Evolutionary conservation across 2,113 vertebrate genomes (phyloP).

Genomic region (Rhadina sibilatrix): DNA sequence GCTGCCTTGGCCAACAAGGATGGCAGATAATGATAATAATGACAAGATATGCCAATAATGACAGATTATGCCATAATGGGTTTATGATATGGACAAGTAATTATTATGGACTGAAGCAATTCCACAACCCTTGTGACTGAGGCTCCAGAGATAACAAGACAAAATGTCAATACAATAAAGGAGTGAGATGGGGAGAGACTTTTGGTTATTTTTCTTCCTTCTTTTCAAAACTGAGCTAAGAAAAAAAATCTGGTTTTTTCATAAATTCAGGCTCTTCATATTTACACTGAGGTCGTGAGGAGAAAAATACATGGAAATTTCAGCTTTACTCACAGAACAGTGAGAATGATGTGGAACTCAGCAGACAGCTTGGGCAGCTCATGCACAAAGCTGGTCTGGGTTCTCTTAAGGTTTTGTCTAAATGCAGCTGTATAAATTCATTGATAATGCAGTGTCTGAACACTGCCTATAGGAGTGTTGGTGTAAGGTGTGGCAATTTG

Average conservation of each 20-base stretch:
- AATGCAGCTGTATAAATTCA: not conserved
- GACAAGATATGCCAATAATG: not conserved
- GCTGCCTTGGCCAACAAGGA: not conserved
- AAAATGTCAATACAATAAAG: not conserved
- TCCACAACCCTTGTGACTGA: not conserved
- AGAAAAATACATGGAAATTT: not conserved
- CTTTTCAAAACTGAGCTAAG: not conserved
- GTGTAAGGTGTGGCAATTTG: not conserved
- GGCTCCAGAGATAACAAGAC: not conserved
- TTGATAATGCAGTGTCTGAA: not conserved
- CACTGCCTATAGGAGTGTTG: not conserved
- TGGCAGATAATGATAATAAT: not conserved
- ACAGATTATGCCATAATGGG: not conserved
- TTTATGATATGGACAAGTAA: not conserved
- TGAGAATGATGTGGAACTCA: fast-evolving
- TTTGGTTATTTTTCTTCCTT: not conserved
- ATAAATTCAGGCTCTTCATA: not conserved
- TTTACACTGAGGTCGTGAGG: not conserved
- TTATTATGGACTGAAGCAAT: not conserved
- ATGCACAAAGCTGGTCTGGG: not conserved
- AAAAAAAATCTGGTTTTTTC: not conserved
- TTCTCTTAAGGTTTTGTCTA: not conserved
- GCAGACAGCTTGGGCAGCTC: not conserved
- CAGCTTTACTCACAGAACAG: not conserved
- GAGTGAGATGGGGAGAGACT: not conserved